A percentile compares a stretch with the other conserved stretches of the same genome.
Conservation (phyloP, 2,888 invertebrate species). For the Cetonia aurata region DNA sequence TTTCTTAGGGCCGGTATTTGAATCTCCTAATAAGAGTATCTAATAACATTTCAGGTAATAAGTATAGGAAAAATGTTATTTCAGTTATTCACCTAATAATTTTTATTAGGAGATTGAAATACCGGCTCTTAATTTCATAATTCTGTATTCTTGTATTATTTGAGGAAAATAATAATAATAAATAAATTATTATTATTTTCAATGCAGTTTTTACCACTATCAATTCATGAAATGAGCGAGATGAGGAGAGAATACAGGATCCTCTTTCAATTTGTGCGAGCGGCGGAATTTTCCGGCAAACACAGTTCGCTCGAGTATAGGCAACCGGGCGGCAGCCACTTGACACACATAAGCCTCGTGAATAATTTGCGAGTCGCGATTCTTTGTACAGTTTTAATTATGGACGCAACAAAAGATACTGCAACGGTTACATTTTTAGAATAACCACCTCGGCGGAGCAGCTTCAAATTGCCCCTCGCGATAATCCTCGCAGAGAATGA, state of each 20-base stretch:
- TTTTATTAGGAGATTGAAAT: too few relatives aligned
- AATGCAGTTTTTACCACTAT: constrained; percentile 3
- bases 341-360: constrained; percentile 47
- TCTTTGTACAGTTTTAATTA: constrained; percentile 48
- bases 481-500: constrained; percentile 10
- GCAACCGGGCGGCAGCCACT: constrained; percentile 28
- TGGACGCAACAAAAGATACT: constrained; percentile 45
- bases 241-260: neutral
- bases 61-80: too few relatives aligned
- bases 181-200: neutral
- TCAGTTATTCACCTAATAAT: too few relatives aligned
- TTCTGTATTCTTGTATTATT: too few relatives aligned
- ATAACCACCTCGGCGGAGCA: constrained; percentile 13
- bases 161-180: too few relatives aligned
- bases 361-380: constrained; percentile 46
- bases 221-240: constrained; percentile 14
- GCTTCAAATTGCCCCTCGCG: constrained; percentile 27
- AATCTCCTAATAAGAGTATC: too few relatives aligned
- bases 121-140: too few relatives aligned
- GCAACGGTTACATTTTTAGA: constrained; percentile 42
- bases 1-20: too few relatives aligned
- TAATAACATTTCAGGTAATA: too few relatives aligned
- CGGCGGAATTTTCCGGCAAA: constrained; percentile 36
- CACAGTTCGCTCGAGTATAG: constrained; percentile 30
- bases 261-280: constrained; percentile 43